These are phyloP conservation scores for Linurgus olivaceus DNA, from an alignment of 2,797 vertebrate genomes.

Conservation along the genomic window DNA sequence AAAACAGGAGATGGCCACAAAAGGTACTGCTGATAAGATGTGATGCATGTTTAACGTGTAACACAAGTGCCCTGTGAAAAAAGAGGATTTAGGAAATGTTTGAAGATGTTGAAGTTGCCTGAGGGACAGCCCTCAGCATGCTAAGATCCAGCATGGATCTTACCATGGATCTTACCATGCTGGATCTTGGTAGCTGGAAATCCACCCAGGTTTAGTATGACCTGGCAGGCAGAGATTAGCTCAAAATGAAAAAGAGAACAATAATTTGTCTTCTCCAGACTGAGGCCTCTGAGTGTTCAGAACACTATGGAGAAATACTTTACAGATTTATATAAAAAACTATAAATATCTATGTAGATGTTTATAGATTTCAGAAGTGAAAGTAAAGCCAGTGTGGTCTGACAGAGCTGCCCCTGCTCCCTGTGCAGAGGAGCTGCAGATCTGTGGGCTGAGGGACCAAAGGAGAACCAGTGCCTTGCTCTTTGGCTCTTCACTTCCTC, in stretches of 20 bases:
- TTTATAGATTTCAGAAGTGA: not conserved
- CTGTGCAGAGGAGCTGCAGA: not conserved
- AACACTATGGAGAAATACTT: not conserved
- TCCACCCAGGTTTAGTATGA: not conserved
- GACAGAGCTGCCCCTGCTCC: rapidly evolving
- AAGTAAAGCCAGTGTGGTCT: rapidly evolving
- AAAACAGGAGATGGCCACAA: not conserved
- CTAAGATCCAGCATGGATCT: not conserved
- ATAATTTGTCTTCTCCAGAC: not conserved
- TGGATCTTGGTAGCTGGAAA: not conserved
- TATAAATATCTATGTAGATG: not conserved
- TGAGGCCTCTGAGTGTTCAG: not conserved
- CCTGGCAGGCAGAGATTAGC: not conserved
- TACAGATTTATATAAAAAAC: not conserved
- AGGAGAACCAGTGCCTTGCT: rapidly evolving
- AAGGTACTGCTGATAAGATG: not conserved
- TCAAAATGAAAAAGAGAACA: not conserved
- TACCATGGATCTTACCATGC: no score
- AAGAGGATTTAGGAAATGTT: not conserved
- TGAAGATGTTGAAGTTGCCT: not conserved
- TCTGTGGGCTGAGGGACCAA: rapidly evolving
- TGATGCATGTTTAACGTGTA: not conserved
- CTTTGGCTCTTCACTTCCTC: not conserved
- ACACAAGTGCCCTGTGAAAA: not conserved
- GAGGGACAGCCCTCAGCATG: not conserved